phyloP scores from a whole-genome alignment of 2,888 invertebrate species.

The Euzetes globulus region DNA sequence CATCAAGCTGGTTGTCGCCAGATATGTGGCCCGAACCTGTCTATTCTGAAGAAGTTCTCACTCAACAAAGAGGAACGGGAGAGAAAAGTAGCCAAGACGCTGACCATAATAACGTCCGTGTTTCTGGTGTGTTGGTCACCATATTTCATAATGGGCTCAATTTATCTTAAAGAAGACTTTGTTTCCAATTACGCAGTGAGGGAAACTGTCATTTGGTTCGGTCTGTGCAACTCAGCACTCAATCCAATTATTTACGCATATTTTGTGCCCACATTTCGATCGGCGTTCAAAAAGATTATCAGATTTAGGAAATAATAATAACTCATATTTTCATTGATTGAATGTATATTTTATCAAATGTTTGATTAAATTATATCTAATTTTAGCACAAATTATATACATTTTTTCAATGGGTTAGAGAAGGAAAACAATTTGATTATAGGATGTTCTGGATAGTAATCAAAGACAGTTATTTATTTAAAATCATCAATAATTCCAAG shows the following conservation, averaged over 20 bases:
- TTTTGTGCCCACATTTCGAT: conserved; percentile 22
- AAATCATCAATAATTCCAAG: too few relatives aligned
- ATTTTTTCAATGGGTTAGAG: too few relatives aligned
- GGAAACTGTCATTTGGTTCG: neutral
- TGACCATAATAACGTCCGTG: neutral
- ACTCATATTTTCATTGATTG: neutral
- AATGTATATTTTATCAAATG: too few relatives aligned
- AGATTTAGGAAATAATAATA: neutral
- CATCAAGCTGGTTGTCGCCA: neutral
- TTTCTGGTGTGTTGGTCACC: conserved; percentile 20
- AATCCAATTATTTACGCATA: conserved; percentile 27
- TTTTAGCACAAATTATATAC: too few relatives aligned
- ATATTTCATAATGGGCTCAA: neutral
- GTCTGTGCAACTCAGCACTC: neutral
- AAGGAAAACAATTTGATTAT: too few relatives aligned
- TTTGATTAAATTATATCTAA: too few relatives aligned
- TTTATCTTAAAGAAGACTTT: neutral
- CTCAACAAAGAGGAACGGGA: neutral
- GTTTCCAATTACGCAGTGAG: neutral
- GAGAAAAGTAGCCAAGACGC: neutral
- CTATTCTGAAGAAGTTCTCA: neutral
- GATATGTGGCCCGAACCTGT: neutral
- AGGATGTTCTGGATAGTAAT: too few relatives aligned
- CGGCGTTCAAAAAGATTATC: neutral
- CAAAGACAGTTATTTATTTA: too few relatives aligned